These are phyloP conservation scores for Nineta flava DNA, from an alignment of 2,888 invertebrate genomes.

Conservation along the genomic window DNA sequence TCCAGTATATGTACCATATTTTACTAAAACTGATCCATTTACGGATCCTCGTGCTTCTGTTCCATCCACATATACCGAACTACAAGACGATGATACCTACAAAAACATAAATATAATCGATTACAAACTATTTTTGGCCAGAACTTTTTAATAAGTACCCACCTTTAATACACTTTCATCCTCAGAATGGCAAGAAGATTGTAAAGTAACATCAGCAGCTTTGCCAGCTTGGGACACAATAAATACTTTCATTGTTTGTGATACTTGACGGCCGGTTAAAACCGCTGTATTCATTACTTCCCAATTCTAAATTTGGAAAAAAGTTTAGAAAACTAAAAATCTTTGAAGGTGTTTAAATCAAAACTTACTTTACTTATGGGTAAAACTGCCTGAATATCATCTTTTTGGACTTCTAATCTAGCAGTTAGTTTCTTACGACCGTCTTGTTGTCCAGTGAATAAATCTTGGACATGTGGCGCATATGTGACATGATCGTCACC, in stretches of 20 bases:
- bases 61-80: constrained; percentile 91
- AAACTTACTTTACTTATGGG: constrained; percentile 76
- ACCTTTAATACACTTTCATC: constrained; percentile 95
- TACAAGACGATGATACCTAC: constrained; percentile 90
- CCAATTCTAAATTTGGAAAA: constrained; percentile 73
- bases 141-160: constrained; percentile 14
- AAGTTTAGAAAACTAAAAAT: constrained; percentile 11
- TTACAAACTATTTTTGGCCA: neutral
- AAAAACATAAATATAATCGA: constrained; percentile 4
- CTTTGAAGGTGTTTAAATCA: too few relatives aligned
- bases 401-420: constrained; percentile 78
- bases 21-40: constrained; percentile 85
- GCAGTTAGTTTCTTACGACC: constrained; percentile 53
- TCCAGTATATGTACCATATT: constrained; percentile 81
- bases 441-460: constrained; percentile 26
- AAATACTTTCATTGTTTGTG: constrained; percentile 89
- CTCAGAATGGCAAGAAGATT: constrained; percentile 87
- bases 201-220: constrained; percentile 86
- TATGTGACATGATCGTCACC: constrained; percentile 20
- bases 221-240: constrained; percentile 89
- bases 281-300: constrained; percentile 92
- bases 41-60: constrained; percentile 89
- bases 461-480: constrained; percentile 26
- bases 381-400: constrained; percentile 83
- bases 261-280: constrained; percentile 83